Evolutionary conservation across 2,113 vertebrate genomes (phyloP), one percentile per base, ranked within the genome.

Genomic region (Tupaia chinensis): DNA sequence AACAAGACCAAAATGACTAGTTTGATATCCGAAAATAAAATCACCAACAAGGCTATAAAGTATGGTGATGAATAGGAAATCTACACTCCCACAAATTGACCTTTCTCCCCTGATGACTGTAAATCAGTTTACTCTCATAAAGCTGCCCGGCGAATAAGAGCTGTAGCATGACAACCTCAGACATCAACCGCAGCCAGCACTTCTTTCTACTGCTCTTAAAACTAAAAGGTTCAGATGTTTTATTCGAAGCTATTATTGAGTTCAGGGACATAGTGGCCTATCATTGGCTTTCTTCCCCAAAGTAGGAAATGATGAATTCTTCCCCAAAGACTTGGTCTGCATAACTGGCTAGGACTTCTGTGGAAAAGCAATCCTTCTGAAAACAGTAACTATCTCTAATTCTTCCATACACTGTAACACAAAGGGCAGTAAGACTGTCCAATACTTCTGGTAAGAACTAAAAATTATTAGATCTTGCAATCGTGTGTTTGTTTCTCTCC

Each of bases 11-110:
- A 96, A 97, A 87, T 91, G 77, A 94, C 90, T 87, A 66, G 72
- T 72, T 91, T 95, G 92, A 85, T 91, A 92, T 91, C n/a, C 1
- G 89, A 95, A 63, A 87, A 91, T 96, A 94, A 97, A 98, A 92
- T 94, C 44, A 34, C 78, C 90, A 88, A 68, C 84, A 91, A 97
- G 81, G 58, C 77, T 23, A 14, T 83, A 60, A 2, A 96, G 25
- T n/a, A 73, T 44, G 65, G 86, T 87, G 84, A 68, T 27, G 1
- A 96, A 90, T 83, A 95, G 14, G 89, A 89, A 85, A 3, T 79
- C 68, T n/a, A 22, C 82, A 87, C 90, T 54, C 80, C 34, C 61
- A 74, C 90, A 94, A 83, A 97, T 63, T 89, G 84, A 94, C 78
- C 92, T 93, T 92, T 92, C 89, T 96, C 87, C 56, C 78, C 74